Base-by-base conservation (phyloP, 1,140 invertebrate species). In the Trichoplusia ni region DNA sequence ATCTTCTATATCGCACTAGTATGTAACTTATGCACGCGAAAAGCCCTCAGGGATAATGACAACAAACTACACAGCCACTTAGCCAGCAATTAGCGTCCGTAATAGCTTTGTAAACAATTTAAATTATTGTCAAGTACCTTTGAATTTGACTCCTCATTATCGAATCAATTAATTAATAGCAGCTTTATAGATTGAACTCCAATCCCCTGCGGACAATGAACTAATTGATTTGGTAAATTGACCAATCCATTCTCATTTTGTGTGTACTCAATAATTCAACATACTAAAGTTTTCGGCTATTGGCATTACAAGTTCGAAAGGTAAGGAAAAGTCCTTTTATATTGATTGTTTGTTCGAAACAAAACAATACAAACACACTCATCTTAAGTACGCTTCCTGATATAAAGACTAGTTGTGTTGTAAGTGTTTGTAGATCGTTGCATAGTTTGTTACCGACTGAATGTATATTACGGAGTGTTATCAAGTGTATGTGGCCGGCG, bases 211-310 rank as follows among this genome's bases (percentile, higher is more conserved):
- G 19, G 47, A 46, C 47, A 18, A 5, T 14, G 19, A 54, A 58
- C 58, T 67, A 61, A 67, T 62, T 62, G 64, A 61, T 61, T 46
- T 38, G 16, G 47, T 56, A 23, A 67, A 60, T 61, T 56, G 47
- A 61, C 46, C 21, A 25, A 40, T 54, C 25, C 35, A 33, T 25
- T 49, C 31, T 18, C 13, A 58, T 19, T 29, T 31, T 7, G 13
- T 42, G 16, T 58, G 54, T 58, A 58, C 42, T 58, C 42, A 44
- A 58, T 31, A 58, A 58, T 58, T 58, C 14, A 58, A 29, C 9
- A 16, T 25, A 13, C 23, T 58, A 44, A 58, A 29, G 37, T 44
- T 58, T 27, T 44, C 38, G 8, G n/a, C 27, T 19, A 31, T 29
- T 19, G 14, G 40, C 35, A 21, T 38, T 40, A 7, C 51, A 54